A percentile compares a stretch with the other conserved stretches of the same genome.
Conservation (phyloP, 2,113 vertebrate genomes). For the Casuarius casuarius region DNA sequence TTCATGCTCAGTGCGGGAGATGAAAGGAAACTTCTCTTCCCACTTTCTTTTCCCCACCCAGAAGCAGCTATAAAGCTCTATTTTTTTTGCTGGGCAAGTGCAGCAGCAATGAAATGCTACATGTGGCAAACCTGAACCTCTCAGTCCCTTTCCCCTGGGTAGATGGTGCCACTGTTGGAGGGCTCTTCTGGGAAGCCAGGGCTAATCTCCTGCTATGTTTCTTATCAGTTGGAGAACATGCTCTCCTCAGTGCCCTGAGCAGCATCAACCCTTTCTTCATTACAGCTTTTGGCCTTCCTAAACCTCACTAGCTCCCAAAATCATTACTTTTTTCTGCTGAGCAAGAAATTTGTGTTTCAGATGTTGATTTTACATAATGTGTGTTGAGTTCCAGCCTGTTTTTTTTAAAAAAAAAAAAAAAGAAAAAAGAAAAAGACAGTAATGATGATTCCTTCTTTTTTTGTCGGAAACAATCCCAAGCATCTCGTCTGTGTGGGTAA, state of each 20-base stretch:
- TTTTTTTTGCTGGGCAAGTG: background rate
- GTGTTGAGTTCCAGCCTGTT: background rate
- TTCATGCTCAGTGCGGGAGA: background rate
- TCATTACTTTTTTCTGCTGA: constrained; percentile 8
- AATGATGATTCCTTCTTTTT: too few species aligned
- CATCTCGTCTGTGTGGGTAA: background rate
- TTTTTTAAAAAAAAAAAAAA: background rate
- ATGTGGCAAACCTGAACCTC: background rate
- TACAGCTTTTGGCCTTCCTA: constrained; percentile 27
- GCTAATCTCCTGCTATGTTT: background rate
- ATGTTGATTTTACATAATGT: background rate
- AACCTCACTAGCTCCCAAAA: background rate
- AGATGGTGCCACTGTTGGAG: background rate
- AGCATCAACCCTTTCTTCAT: constrained; percentile 39
- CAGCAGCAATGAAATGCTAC: background rate
- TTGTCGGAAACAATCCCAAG: background rate
- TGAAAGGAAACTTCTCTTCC: background rate
- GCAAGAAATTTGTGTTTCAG: background rate
- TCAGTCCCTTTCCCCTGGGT: background rate
- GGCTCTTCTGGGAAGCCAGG: background rate
- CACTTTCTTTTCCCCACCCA: background rate
- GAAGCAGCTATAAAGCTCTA: background rate
- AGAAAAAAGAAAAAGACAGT: too few species aligned
- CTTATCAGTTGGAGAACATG: background rate
- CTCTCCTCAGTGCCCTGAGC: background rate